phyloP scores from a whole-genome alignment of 1,140 invertebrate species.

The Nomia melanderi region DNA sequence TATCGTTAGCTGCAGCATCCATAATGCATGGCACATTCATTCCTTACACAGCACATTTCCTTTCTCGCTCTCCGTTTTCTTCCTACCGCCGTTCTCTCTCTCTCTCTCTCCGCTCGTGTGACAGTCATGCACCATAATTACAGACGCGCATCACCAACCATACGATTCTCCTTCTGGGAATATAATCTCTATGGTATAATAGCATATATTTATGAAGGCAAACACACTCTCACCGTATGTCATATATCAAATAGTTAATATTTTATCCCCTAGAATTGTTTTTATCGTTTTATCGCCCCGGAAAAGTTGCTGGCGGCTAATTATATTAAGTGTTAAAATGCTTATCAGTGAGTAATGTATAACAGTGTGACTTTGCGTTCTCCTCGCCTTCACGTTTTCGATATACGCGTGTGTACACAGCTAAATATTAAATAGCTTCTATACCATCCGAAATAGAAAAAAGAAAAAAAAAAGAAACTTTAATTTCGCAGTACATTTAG shows the following conservation, averaged over 20 bases:
- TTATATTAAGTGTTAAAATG: conserved; percentile 50
- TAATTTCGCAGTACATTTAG: conserved; percentile 38
- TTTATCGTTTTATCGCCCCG: background rate
- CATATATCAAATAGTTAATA: conserved; percentile 38
- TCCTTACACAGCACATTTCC: conserved; percentile 32
- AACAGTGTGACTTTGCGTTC: conserved; percentile 28
- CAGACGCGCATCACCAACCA: conserved; percentile 50
- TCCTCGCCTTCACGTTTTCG: conserved; percentile 3
- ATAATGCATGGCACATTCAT: conserved; percentile 31
- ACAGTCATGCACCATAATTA: conserved; percentile 32
- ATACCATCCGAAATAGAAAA: conserved; percentile 14
- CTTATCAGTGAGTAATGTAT: conserved; percentile 46
- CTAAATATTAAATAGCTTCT: conserved; percentile 36
- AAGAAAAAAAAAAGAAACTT: no score
- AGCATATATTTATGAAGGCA: conserved; percentile 49
- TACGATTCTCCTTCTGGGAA: conserved; percentile 11
- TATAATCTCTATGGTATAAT: conserved; percentile 52
- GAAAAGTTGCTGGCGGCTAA: conserved; percentile 37
- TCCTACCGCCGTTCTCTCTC: no score
- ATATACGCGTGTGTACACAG: conserved; percentile 38
- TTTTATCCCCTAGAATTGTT: conserved; percentile 35
- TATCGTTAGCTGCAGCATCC: conserved; percentile 34
- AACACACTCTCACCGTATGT: conserved; percentile 35
- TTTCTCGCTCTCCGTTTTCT: background rate
- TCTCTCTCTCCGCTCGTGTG: background rate